Percentiles rank a stretch among this genome's conserved stretches.
phyloP scores from a whole-genome alignment of 23 tunicate genomes.

The Phallusia fumigata region DNA sequence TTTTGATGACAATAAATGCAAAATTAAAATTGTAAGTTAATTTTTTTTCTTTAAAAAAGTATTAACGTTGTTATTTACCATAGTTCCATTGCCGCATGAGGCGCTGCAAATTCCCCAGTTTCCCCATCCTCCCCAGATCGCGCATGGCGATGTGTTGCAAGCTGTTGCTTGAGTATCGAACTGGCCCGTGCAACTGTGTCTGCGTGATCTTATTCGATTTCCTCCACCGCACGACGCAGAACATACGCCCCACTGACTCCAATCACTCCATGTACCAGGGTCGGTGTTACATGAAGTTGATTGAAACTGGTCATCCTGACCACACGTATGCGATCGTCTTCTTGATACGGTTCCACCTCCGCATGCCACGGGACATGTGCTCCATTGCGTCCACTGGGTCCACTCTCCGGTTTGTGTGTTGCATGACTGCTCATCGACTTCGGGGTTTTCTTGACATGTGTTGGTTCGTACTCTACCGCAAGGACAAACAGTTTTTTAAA shows the following conservation, averaged over 20 bases:
- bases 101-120: conserved; percentile 84
- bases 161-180: conserved; percentile 28
- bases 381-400: conserved; percentile 61
- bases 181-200: conserved; percentile 76
- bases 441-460: conserved; percentile 27
- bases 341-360: conserved; percentile 66
- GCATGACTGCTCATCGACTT: conserved; percentile 53
- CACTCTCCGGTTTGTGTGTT: conserved; percentile 55
- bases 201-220: conserved; percentile 45
- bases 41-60: too few relatives aligned
- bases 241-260: conserved; percentile 65
- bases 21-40: background rate
- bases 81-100: conserved; percentile 70
- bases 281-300: conserved; percentile 54
- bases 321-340: conserved; percentile 60
- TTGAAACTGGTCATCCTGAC: conserved; percentile 33
- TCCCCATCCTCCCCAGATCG: conserved; percentile 96
- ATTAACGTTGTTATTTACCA: conserved; percentile 22
- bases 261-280: conserved; percentile 58
- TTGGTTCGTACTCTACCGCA: conserved; percentile 33
- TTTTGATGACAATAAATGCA: too few relatives aligned
- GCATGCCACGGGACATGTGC: conserved; percentile 61
- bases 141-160: conserved; percentile 76
- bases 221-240: conserved; percentile 87
- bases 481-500: background rate